Evolutionary conservation across 53 echinoderm and acorn worm genomes (phyloP), one percentile per base, ranked within the genome.

Genomic region (Glandiceps talaboti): DNA sequence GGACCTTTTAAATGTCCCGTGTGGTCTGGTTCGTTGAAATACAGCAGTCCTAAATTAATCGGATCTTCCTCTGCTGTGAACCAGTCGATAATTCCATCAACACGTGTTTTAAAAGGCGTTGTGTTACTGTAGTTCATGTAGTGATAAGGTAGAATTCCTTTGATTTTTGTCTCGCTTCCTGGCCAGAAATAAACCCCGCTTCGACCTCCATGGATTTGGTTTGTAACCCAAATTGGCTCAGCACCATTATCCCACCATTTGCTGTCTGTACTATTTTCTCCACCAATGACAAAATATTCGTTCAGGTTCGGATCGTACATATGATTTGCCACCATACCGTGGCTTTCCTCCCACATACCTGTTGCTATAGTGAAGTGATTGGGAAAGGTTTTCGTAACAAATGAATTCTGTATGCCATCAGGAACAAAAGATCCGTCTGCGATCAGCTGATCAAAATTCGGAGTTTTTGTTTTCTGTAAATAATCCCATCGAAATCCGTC

Each of bases 401-500:
- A 92, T 27, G 83, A 83, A 78, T 90, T 85, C 64, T 12, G 20
- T 45, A 45, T 45, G 20, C 64, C 64, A 12, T 45, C 20, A 45
- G 64, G 64, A 45, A 45, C 64, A 27, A 79, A 85, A 32, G 85
- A 79, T 1, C 95, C 95, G 0, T 86, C 73, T 1, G 77, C 26
- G 27, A 86, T 78, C 14, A 95, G 73, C 28, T 79, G 78, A 31
- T 88, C 86, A 80, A 95, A 95, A 74, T 88, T 88, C 30, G 95
- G 95, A 0, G 92, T 95, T 25, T 86, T 82, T 14, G 85, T 88
- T 33, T 86, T 86, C 30, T 83, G 78, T 0, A 90, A 75, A 83
- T 92, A 95, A 74, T 95, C 95, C 88, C 90, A 92, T 29, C 95
- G 87, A 76, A 95, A 95, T 27, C 95, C 95, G 80, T 95, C 95